These are phyloP conservation scores for Hydrophis major DNA, from an alignment of 2,797 vertebrate genomes.

Conservation along the genomic window DNA sequence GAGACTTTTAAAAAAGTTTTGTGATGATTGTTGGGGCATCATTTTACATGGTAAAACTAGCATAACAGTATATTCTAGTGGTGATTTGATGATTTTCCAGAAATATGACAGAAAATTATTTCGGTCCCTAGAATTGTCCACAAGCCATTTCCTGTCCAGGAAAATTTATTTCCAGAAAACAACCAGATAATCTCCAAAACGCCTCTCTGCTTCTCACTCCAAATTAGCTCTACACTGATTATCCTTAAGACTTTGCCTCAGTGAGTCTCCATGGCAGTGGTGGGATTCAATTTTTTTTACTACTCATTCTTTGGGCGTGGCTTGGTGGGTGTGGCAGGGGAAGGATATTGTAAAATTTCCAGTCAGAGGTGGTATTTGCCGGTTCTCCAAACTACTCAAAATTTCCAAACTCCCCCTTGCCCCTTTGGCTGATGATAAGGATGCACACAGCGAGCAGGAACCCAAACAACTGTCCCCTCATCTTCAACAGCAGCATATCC, in stretches of 20 bases:
- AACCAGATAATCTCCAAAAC: not conserved
- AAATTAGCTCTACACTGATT: not conserved
- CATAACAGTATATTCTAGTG: not conserved
- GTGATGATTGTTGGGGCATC: not conserved
- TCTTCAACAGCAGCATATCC: too few species aligned
- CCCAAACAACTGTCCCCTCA: too few species aligned
- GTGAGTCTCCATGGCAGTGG: not conserved
- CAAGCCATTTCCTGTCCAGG: not conserved
- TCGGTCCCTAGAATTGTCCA: not conserved
- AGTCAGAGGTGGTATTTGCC: too few species aligned
- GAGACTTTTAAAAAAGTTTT: not conserved
- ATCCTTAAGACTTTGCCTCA: not conserved
- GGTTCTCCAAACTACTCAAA: too few species aligned
- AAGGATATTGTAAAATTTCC: too few species aligned
- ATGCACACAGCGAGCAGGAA: too few species aligned
- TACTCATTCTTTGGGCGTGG: too few species aligned
- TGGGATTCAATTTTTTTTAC: too few species aligned
- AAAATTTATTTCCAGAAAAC: not conserved
- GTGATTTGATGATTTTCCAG: not conserved
- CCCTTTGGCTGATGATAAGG: too few species aligned
- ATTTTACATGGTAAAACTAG: not conserved
- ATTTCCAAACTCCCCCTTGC: too few species aligned
- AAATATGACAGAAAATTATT: not conserved
- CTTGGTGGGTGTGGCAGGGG: too few species aligned
- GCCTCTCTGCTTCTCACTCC: not conserved